A percentile compares a stretch with the other conserved stretches of the same genome.
Conservation (phyloP, 1,140 invertebrate genomes). For the Drosophila miranda region DNA sequence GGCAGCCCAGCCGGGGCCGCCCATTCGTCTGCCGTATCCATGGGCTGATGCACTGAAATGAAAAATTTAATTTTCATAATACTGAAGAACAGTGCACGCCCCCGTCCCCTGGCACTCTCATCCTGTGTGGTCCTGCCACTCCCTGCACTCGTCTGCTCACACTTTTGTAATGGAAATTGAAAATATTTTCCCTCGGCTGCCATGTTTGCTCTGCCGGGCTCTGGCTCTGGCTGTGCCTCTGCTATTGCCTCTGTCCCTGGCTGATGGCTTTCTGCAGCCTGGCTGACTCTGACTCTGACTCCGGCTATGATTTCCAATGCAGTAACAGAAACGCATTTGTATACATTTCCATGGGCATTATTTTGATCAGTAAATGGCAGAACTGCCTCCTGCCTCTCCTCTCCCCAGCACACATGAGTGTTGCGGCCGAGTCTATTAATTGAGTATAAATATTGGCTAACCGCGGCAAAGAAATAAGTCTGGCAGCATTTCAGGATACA, state of each 20-base stretch:
- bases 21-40: constrained; percentile 5
- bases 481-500: constrained; percentile 7
- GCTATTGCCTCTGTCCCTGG: constrained; percentile 8
- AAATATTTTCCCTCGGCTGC: constrained; percentile 67
- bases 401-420: constrained; percentile 35
- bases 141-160: neutral
- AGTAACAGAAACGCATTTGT: constrained; percentile 35
- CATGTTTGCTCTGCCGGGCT: constrained; percentile 51
- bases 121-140: constrained; percentile 6
- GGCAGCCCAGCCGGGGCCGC: neutral
- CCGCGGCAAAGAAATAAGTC: constrained; percentile 41
- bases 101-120: constrained; percentile 1
- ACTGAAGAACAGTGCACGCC: constrained; percentile 61
- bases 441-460: constrained; percentile 74
- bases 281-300: constrained; percentile 15
- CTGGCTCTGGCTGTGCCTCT: constrained; percentile 8
- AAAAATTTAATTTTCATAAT: constrained; percentile 81
- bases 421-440: constrained; percentile 67
- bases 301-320: constrained; percentile 54
- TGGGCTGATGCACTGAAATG: constrained; percentile 69
- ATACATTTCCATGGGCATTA: constrained; percentile 62
- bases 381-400: constrained; percentile 4
- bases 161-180: constrained; percentile 79
- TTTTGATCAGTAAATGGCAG: constrained; percentile 66
- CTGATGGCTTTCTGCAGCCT: constrained; percentile 25